Evolutionary conservation across 2,888 invertebrate species (phyloP).

Genomic region (Rhingia rostrata): DNA sequence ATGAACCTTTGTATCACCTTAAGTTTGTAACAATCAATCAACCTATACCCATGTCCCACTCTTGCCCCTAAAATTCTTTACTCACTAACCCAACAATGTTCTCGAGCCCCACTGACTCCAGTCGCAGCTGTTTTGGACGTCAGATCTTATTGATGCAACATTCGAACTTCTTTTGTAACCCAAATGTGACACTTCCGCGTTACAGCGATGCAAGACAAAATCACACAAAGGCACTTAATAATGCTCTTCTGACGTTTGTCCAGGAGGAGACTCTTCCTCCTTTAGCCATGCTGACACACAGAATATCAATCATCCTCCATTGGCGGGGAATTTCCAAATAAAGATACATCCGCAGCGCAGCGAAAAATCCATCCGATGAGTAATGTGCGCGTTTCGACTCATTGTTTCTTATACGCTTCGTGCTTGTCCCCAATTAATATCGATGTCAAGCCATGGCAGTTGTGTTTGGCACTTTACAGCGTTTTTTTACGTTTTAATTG

Average conservation of each 20-base stretch:
- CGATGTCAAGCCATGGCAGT: constrained; percentile 44
- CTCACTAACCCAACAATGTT: too few species aligned
- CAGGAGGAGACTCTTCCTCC: constrained; percentile 26
- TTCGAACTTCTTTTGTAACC: not conserved
- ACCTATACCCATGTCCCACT: too few species aligned
- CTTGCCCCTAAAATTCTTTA: too few species aligned
- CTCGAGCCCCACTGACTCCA: too few species aligned
- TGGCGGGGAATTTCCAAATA: constrained; percentile 43
- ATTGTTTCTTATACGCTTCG: constrained; percentile 12
- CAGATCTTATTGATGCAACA: not conserved
- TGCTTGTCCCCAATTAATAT: constrained; percentile 56
- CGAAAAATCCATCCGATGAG: constrained; percentile 25
- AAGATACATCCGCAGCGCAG: constrained; percentile 8
- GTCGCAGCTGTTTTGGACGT: too few species aligned
- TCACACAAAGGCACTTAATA: constrained; percentile 55
- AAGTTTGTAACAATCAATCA: too few species aligned
- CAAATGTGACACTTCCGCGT: constrained; percentile 51
- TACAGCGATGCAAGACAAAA: not conserved
- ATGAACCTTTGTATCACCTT: too few species aligned
- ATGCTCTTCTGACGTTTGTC: constrained; percentile 16
- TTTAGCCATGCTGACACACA: not conserved
- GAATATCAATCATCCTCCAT: constrained; percentile 45
- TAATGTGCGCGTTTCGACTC: constrained; percentile 22
- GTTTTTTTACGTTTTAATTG: constrained; percentile 17
- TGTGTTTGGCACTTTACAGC: constrained; percentile 30